Conservation (phyloP, 2,888 invertebrate species). For the Asteroscopus sphinx region DNA sequence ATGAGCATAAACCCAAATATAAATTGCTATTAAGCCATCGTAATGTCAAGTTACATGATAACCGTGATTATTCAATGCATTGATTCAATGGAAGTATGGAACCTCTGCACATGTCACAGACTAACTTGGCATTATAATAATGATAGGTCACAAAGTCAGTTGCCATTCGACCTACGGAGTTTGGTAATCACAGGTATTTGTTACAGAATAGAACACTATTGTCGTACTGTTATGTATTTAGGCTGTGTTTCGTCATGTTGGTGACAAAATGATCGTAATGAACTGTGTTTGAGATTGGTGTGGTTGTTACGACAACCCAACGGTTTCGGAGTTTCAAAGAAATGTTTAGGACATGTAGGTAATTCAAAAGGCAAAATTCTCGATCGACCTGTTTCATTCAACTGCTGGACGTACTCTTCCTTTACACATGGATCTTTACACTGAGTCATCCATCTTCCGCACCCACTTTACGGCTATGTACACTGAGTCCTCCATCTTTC, state of each 20-base stretch:
- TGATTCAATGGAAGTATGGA: conserved; percentile 1
- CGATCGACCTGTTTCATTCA: too few relatives aligned
- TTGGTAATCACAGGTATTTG: conserved; percentile 45
- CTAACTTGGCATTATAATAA: conserved; percentile 29
- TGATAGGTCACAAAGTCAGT: conserved; percentile 26
- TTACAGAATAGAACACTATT: conserved; percentile 47
- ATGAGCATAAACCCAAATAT: too few relatives aligned
- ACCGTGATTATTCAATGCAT: too few relatives aligned
- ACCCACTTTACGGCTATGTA: too few relatives aligned
- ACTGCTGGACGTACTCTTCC: too few relatives aligned
- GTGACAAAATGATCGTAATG: conserved; percentile 27
- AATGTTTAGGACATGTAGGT: too few relatives aligned
- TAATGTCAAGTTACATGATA: conserved; percentile 27
- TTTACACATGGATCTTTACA: too few relatives aligned
- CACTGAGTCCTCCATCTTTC: too few relatives aligned
- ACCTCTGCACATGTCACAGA: conserved; percentile 26
- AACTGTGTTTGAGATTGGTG: conserved; percentile 4
- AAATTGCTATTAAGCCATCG: background rate
- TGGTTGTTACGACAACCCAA: conserved; percentile 19
- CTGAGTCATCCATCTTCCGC: too few relatives aligned
- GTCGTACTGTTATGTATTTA: conserved; percentile 33
- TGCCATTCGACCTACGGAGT: conserved; percentile 32
- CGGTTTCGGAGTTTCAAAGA: background rate
- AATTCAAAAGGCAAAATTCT: too few relatives aligned
- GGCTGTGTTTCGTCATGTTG: conserved; percentile 32